Evolutionary conservation across 2,113 vertebrate genomes (phyloP).

Genomic region (Bettongia penicillata): DNA sequence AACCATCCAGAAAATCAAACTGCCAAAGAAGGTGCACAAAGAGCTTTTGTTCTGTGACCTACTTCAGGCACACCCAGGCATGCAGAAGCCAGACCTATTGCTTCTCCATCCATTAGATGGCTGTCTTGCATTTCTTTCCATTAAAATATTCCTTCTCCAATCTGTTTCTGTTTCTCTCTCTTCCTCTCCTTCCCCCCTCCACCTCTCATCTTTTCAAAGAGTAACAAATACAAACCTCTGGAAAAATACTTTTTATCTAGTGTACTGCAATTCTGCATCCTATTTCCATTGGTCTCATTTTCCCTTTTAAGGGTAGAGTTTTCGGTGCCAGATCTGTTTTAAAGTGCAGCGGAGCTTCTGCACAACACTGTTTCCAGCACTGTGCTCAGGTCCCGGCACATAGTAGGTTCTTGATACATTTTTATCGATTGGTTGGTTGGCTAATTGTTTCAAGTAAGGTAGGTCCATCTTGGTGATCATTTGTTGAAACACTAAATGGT

Average conservation of each 20-base stretch:
- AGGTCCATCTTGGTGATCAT: neutral
- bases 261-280: neutral
- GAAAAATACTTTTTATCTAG: neutral
- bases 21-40: neutral
- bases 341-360: neutral
- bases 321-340: neutral
- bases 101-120: conserved; percentile 68
- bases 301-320: neutral
- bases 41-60: neutral
- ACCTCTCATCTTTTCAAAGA: no score
- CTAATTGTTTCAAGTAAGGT: neutral
- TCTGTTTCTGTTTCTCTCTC: neutral
- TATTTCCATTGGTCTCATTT: neutral
- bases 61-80: neutral
- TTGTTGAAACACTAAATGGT: neutral
- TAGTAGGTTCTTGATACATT: neutral
- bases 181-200: no score
- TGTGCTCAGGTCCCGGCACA: neutral
- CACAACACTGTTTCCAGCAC: neutral
- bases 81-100: conserved; percentile 1
- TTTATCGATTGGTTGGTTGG: neutral
- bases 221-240: neutral
- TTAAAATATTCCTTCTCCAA: conserved; percentile 11
- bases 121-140: conserved; percentile 72
- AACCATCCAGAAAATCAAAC: neutral